Evolutionary conservation across 2,797 vertebrate species (phyloP), one percentile per base, ranked within the genome.

Genomic region (Acropternis orthonyx): DNA sequence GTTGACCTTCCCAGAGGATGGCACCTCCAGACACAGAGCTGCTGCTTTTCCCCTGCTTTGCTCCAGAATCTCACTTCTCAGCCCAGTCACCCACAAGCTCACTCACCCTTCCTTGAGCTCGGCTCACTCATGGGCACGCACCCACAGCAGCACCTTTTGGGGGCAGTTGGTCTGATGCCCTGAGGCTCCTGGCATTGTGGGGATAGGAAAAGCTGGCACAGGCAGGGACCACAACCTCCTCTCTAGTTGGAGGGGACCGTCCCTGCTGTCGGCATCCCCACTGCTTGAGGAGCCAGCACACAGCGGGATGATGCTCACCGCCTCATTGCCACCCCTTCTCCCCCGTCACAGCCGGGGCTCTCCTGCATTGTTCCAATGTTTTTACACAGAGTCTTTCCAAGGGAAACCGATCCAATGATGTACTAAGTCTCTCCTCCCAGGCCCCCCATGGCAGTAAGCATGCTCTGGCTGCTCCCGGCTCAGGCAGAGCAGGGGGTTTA

Each of bases 61-160:
- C 68, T 77, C 46, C 63, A 75, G 44, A 56, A n/a, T 11, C 3
- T 52, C 0, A 1, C 11, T 48, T 28, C 56, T 83, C 77, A 80
- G 27, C 61, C 63, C 2, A 0, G n/a, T 51, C 17, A 14, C 54
- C 11, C 79, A 39, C 17, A 7, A 24, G 20, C 44, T 74, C 62
- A n/a, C 28, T 55, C 9, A 1, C 19, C 16, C 48, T 32, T 17
- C 12, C 12, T 44, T 2, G 4, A 41, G 28, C 44, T 18, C 0
- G 0, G 75, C 44, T 82, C 41, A 58, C 12, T 51, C 74, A 36
- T 0, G 0, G 1, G 6, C 0, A 0, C 52, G 62, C 3, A 3
- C 15, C 34, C 75, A 26, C 4, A 2, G 61, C 32, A 58, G 84
- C 39, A 43, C 19, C 16, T 62, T 32, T 6, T 8, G 17, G 51